Percentiles rank a stretch among this genome's conserved stretches.
Evolutionary conservation across 2,797 vertebrate genomes (phyloP).

Genomic region (Diceros bicornis): DNA sequence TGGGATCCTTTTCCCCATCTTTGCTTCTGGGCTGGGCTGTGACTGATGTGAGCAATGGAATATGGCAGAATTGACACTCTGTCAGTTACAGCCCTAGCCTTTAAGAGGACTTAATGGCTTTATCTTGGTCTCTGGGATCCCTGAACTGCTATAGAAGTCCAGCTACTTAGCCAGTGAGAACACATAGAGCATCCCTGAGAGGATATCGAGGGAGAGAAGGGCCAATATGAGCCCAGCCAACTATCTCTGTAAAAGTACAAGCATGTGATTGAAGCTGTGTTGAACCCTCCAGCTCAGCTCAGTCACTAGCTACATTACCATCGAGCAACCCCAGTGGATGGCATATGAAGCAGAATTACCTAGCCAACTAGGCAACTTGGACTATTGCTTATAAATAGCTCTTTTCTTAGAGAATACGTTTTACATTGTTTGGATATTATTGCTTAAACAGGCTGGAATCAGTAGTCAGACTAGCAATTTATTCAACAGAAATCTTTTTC

Average conservation of each 20-base stretch:
- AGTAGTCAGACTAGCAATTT: conserved; percentile 6
- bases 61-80: background rate
- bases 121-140: background rate
- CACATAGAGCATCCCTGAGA: background rate
- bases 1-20: background rate
- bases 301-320: background rate
- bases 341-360: background rate
- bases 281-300: background rate
- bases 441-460: conserved; percentile 17
- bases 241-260: background rate
- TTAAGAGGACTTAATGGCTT: background rate
- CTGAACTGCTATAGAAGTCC: background rate
- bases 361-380: background rate
- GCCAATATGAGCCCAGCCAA: background rate
- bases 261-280: background rate
- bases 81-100: background rate
- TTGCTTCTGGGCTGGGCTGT: background rate
- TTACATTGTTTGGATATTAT: conserved; percentile 44
- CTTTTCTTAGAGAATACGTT: conserved; percentile 42
- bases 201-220: background rate
- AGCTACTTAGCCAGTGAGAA: background rate
- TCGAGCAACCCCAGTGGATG: background rate
- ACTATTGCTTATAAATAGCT: conserved; percentile 61
- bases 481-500: conserved; percentile 43
- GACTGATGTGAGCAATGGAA: background rate